Conservation (phyloP, 1,140 invertebrate genomes). For the Uloborus diversus region DNA sequence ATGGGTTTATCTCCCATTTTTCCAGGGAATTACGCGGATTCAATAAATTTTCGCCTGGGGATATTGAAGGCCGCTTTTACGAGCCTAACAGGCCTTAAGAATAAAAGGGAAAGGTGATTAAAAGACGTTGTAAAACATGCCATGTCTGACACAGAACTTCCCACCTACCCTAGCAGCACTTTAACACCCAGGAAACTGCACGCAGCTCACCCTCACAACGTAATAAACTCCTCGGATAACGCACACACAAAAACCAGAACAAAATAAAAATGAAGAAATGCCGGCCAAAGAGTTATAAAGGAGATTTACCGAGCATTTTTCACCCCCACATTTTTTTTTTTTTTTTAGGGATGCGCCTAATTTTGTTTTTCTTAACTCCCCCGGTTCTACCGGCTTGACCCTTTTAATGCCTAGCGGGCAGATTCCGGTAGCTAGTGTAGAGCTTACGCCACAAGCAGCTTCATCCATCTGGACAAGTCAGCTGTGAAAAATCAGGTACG, state of each 20-base stretch:
- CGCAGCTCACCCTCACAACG: background rate
- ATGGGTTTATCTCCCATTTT: conserved; percentile 14
- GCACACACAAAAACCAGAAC: background rate
- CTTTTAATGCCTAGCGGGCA: conserved; percentile 54
- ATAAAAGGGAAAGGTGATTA: conserved; percentile 45
- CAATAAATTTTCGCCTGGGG: conserved; percentile 43
- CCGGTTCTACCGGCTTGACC: conserved; percentile 22
- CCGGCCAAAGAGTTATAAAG: conserved; percentile 45
- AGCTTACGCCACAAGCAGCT: conserved; percentile 9
- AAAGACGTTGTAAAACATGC: conserved; percentile 42
- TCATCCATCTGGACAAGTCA: conserved; percentile 10
- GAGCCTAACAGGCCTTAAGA: conserved; percentile 17
- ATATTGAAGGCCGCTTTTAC: conserved; percentile 46
- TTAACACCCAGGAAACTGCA: conserved; percentile 33
- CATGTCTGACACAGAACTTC: conserved; percentile 31
- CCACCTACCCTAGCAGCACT: conserved; percentile 38
- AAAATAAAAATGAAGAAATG: background rate
- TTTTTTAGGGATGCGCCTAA: conserved; percentile 41
- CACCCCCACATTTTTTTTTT: conserved; percentile 24
- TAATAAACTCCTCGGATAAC: conserved; percentile 37
- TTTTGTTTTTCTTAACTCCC: conserved; percentile 53
- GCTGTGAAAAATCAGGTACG: conserved; percentile 47
- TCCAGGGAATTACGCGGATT: conserved; percentile 37
- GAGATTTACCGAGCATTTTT: conserved; percentile 50
- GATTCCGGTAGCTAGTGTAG: conserved; percentile 25